Evolutionary conservation across 2,113 vertebrate species (phyloP).

Genomic region (Rhizomys pruinosus): DNA sequence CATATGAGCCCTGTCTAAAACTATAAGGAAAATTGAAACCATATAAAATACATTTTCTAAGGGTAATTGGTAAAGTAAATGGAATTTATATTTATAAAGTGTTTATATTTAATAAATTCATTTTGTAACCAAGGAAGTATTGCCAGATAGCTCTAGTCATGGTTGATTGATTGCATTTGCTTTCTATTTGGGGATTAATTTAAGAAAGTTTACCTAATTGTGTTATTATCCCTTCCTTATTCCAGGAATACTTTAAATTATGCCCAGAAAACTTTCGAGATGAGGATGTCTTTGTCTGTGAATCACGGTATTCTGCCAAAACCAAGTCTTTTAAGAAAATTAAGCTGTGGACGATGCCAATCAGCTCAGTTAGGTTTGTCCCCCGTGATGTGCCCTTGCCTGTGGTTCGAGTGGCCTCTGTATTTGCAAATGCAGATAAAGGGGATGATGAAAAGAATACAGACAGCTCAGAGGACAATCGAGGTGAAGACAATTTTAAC

Average conservation of each 20-base stretch:
- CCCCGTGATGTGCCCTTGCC: conserved; percentile 95
- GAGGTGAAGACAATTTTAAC: conserved; percentile 86
- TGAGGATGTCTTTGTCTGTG: conserved; percentile 97
- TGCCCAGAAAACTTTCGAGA: conserved; percentile 95
- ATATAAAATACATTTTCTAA: conserved; percentile 54
- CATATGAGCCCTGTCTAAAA: neutral
- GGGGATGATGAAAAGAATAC: conserved; percentile 91
- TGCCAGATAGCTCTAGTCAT: too few species aligned
- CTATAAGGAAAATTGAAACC: conserved; percentile 44
- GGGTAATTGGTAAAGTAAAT: conserved; percentile 16
- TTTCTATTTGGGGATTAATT: conserved; percentile 28
- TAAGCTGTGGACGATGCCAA: conserved; percentile 98
- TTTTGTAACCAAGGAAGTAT: conserved; percentile 43
- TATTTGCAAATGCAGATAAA: conserved; percentile 94
- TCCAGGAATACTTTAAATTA: conserved; percentile 97
- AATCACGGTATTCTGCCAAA: conserved; percentile 98
- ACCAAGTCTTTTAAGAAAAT: conserved; percentile 99
- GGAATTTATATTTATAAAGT: neutral
- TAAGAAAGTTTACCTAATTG: conserved; percentile 55
- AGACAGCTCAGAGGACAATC: conserved; percentile 91
- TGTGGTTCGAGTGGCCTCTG: conserved; percentile 97
- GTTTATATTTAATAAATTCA: neutral
- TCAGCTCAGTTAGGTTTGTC: conserved; percentile 95
- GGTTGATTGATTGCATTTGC: neutral
- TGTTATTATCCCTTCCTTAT: conserved; percentile 41